Evolutionary conservation across 2,797 vertebrate species (phyloP), one percentile per base, ranked within the genome.

Genomic region (Peromyscus attwateri): DNA sequence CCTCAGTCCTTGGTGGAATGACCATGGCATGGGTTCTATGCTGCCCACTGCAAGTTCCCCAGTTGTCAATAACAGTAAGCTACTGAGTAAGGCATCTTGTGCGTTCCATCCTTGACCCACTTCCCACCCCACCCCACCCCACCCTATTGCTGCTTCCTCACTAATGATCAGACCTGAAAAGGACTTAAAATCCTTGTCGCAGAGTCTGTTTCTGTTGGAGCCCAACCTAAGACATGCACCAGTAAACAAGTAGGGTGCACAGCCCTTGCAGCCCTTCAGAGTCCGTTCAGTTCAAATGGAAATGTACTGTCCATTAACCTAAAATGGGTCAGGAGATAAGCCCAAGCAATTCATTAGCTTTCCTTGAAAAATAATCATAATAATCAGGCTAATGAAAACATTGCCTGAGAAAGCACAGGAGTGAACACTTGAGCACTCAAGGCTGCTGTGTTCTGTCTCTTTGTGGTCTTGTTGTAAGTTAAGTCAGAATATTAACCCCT

Each of bases 291-390:
- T 43, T 84, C 66, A 64, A 81, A 73, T 66, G 52, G 43, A 93
- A 96, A 90, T 43, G 49, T 52, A 88, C 92, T 73, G 19, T 40
- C 87, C 52, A 31, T 94, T 92, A 92, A 55, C 70, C n/a, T 73
- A 5, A 82, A 93, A 52, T 34, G 80, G 96, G 80, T 40, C 93
- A 83, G 70, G 34, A 80, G 40, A 60, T 17, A 87, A 76, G 37
- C 60, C 92, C 71, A 46, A 96, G 92, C 83, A 83, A 95, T 52
- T 90, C 94, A 75, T 77, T 73, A 66, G 90, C 17, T 77, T 92
- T 93, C 73, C 95, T 96, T 95, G 66, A 77, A 95, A 97, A 94
- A 71, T 87, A 93, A 84, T 84, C 75, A 66, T 87, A 71, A 88
- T 92, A 89, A 95, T 68, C 80, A 93, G 8, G 55, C 62, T 92